phyloP scores from a whole-genome alignment of 1,140 invertebrate species.

The Trichoplusia ni region DNA sequence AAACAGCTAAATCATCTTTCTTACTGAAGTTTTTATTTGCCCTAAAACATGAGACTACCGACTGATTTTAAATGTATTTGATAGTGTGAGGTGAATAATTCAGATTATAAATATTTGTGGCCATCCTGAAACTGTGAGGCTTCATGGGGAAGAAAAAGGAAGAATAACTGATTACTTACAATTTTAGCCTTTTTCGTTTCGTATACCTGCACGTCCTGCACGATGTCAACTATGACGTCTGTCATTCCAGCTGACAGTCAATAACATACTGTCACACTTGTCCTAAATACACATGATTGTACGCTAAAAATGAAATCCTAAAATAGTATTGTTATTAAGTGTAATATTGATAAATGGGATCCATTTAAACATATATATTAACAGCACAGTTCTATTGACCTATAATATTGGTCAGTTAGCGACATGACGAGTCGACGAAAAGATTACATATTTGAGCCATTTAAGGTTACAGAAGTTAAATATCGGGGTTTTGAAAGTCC shows the following conservation, averaged over 20 bases:
- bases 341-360: conserved; percentile 7
- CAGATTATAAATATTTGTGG: no score
- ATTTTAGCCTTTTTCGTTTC: no score
- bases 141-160: no score
- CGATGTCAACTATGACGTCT: no score
- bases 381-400: neutral
- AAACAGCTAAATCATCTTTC: no score
- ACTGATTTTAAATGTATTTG: no score
- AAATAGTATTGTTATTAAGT: neutral
- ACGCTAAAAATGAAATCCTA: neutral
- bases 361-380: neutral
- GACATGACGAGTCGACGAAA: conserved; percentile 51
- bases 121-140: no score
- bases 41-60: no score
- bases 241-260: neutral
- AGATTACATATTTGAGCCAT: conserved; percentile 69
- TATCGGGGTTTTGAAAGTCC: conserved; percentile 74
- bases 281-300: neutral
- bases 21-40: no score
- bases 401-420: neutral
- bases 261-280: neutral
- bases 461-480: conserved; percentile 72
- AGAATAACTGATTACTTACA: no score
- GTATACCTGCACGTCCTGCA: no score
- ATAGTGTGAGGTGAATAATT: no score